Evolutionary conservation across 2,113 vertebrate genomes (phyloP).

Genomic region (Pagrus major): DNA sequence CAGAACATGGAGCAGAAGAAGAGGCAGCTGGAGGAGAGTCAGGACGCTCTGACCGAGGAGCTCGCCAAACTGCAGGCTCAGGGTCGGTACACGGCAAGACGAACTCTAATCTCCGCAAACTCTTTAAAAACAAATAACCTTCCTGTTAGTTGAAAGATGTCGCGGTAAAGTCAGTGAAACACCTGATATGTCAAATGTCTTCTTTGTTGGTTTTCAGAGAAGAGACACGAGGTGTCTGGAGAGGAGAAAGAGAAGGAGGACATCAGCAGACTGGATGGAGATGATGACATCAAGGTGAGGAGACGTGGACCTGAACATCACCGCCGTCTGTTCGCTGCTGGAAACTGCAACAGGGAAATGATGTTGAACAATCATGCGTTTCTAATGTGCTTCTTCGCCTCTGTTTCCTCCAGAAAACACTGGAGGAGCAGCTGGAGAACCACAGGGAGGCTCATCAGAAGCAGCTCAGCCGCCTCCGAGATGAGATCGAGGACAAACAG

Average conservation of each 20-base stretch:
- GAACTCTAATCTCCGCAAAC: not conserved
- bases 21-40: constrained; percentile 92
- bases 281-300: constrained; percentile 63
- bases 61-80: constrained; percentile 90
- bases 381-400: not conserved
- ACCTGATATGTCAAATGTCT: not conserved
- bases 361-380: not conserved
- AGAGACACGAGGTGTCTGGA: constrained; percentile 86
- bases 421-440: constrained; percentile 92
- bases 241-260: constrained; percentile 69
- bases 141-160: too few species aligned
- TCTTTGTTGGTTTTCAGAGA: constrained; percentile 81
- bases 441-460: constrained; percentile 93
- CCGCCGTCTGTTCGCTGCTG: not conserved
- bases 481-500: constrained; percentile 94
- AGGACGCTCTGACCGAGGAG: constrained; percentile 91
- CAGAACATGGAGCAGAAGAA: constrained; percentile 95
- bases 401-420: constrained; percentile 80
- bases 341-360: not conserved
- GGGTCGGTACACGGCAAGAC: constrained; percentile 33
- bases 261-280: constrained; percentile 50
- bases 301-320: not conserved
- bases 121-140: too few species aligned
- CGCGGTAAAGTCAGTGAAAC: not conserved
- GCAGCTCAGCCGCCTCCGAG: constrained; percentile 91